Conservation (phyloP, 2,797 vertebrate species). For the Alauda arvensis region DNA sequence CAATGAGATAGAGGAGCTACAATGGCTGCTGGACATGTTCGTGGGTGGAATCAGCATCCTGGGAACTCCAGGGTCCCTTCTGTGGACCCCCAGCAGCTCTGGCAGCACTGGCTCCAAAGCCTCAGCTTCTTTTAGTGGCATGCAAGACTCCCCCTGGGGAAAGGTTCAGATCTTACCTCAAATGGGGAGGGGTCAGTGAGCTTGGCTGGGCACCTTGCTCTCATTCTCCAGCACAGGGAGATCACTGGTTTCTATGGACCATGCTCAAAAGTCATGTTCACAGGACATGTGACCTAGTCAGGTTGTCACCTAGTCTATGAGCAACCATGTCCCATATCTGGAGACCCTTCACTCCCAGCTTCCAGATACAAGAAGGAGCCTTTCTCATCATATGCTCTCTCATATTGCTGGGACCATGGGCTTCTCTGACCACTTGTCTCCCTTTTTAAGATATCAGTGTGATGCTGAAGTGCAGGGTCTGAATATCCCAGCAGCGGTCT, state of each 20-base stretch:
- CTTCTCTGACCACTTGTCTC: neutral
- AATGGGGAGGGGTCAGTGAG: accelerated
- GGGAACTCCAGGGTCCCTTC: neutral
- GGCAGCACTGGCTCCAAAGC: neutral
- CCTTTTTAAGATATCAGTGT: neutral
- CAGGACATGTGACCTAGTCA: neutral
- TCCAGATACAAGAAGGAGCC: neutral
- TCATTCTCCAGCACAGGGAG: neutral
- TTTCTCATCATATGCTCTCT: neutral
- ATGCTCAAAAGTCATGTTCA: neutral
- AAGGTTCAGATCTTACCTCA: neutral
- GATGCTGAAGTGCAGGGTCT: neutral
- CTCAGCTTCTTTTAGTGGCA: neutral
- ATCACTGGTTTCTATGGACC: neutral
- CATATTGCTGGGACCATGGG: accelerated
- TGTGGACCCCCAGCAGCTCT: neutral
- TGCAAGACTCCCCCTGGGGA: neutral
- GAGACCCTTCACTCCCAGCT: neutral
- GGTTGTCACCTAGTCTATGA: neutral
- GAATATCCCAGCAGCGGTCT: neutral
- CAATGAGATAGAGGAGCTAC: neutral
- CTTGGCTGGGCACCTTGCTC: neutral
- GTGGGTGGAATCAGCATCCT: neutral
- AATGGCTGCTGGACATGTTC: accelerated
- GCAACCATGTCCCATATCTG: neutral